These are phyloP conservation scores for Pelodytes ibericus DNA, from an alignment of 2,797 vertebrate genomes.

Conservation along the genomic window DNA sequence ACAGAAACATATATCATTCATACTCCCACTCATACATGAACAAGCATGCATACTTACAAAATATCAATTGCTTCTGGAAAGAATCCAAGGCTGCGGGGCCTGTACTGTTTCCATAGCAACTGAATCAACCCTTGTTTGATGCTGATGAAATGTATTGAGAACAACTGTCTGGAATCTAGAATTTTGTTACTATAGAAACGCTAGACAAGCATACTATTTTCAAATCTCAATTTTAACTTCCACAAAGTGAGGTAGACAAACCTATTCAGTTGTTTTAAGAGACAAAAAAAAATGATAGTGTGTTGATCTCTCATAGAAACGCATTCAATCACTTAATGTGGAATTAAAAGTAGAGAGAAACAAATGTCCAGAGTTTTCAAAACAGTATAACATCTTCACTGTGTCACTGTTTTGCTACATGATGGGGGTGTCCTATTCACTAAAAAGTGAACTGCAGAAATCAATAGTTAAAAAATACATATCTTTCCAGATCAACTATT, in stretches of 20 bases:
- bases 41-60: conserved; percentile 26
- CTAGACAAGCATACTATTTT: conserved; percentile 8
- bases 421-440: too few species aligned
- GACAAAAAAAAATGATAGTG: background rate
- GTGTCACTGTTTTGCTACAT: too few species aligned
- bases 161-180: conserved; percentile 33
- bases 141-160: conserved; percentile 32
- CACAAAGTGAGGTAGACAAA: background rate
- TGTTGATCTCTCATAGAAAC: too few species aligned
- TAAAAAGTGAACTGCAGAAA: too few species aligned
- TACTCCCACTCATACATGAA: background rate
- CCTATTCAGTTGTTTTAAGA: background rate
- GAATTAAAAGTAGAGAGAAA: too few species aligned
- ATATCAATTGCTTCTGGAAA: conserved; percentile 11
- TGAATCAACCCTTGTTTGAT: conserved; percentile 24
- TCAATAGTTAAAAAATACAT: too few species aligned
- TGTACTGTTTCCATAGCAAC: conserved; percentile 41
- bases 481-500: too few species aligned
- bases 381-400: too few species aligned
- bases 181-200: conserved; percentile 49
- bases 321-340: too few species aligned
- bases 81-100: conserved; percentile 24
- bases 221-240: background rate
- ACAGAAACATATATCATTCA: conserved; percentile 12
- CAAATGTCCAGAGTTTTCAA: too few species aligned